Percentiles rank a stretch among this genome's conserved stretches.
phyloP scores from a whole-genome alignment of 2,888 invertebrate genomes.

The Pomacea canaliculata region DNA sequence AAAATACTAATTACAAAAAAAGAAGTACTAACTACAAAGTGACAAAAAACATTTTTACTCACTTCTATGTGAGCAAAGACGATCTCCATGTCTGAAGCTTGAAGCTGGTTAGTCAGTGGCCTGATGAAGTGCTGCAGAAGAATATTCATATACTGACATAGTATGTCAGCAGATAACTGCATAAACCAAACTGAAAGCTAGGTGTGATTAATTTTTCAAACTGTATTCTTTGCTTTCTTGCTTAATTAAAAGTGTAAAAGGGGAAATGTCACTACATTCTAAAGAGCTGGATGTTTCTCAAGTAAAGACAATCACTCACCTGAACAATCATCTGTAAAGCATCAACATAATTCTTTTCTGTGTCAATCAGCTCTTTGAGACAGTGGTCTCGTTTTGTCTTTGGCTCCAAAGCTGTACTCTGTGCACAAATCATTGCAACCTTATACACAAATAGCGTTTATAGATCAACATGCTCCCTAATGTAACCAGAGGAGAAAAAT shows the following conservation, averaged over 20 bases:
- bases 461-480: too few species aligned
- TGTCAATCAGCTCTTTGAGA: constrained; percentile 88
- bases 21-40: too few species aligned
- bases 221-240: too few species aligned
- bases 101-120: constrained; percentile 77
- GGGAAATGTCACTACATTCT: too few species aligned
- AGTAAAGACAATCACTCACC: constrained; percentile 40
- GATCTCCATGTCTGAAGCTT: constrained; percentile 80
- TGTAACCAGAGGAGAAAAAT: too few species aligned
- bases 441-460: not conserved
- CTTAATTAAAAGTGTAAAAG: too few species aligned
- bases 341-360: constrained; percentile 96
- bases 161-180: too few species aligned
- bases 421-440: not conserved
- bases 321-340: constrained; percentile 81
- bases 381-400: constrained; percentile 88
- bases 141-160: not conserved
- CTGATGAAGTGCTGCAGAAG: constrained; percentile 68
- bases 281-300: too few species aligned
- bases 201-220: too few species aligned
- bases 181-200: too few species aligned
- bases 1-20: not conserved
- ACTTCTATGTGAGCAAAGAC: constrained; percentile 94
- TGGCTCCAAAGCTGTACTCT: constrained; percentile 36
- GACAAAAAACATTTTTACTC: constrained; percentile 50